These are phyloP conservation scores for Martes flavigula DNA, from an alignment of 2,797 vertebrate genomes.

Conservation along the genomic window DNA sequence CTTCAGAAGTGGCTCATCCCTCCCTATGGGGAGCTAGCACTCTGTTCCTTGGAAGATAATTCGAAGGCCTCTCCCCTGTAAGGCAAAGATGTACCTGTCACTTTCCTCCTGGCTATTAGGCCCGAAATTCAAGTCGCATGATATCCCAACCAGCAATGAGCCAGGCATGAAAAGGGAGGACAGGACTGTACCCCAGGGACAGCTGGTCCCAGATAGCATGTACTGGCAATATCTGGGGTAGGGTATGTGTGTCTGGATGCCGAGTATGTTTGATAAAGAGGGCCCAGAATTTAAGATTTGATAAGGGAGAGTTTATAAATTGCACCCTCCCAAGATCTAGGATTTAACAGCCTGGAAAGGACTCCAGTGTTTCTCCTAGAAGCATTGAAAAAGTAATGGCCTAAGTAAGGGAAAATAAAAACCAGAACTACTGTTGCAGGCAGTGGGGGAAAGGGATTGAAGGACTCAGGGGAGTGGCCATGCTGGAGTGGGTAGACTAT, in stretches of 20 bases:
- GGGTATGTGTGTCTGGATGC: not conserved
- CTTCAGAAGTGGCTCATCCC: not conserved
- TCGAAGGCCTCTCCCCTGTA: not conserved
- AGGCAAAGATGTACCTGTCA: not conserved
- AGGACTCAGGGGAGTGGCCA: not conserved
- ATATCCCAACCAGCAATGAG: not conserved
- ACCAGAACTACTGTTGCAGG: not conserved
- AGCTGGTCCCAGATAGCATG: not conserved
- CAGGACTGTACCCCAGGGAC: not conserved
- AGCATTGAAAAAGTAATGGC: not conserved
- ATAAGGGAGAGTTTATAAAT: not conserved
- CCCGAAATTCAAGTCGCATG: not conserved
- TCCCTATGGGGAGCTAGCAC: not conserved
- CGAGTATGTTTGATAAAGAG: not conserved
- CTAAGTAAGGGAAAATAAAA: not conserved
- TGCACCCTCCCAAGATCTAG: not conserved
- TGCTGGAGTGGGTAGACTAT: not conserved
- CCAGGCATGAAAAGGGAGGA: not conserved
- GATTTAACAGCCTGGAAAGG: not conserved
- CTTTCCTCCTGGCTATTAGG: not conserved
- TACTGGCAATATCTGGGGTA: too few relatives aligned
- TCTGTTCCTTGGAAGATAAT: not conserved
- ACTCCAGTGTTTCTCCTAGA: not conserved
- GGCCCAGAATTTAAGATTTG: not conserved
- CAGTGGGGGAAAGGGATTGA: not conserved